Evolutionary conservation across 2,113 vertebrate genomes (phyloP), one percentile per base, ranked within the genome.

Genomic region (Xyrauchen texanus): DNA sequence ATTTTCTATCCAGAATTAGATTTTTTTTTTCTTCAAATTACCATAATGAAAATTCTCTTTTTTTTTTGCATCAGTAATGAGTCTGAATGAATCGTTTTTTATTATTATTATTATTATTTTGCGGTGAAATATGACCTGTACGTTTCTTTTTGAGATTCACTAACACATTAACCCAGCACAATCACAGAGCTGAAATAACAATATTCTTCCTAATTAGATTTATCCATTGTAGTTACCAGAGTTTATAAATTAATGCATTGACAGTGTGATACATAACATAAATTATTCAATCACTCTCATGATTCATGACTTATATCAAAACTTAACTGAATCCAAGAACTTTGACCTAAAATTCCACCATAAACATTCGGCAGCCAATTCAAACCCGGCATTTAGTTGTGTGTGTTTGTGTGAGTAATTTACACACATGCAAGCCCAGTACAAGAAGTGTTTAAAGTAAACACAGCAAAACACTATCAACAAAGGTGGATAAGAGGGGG

Each of bases 401-500:
- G 11, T 63, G 60, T 75, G 57, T 74, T 34, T 34, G 21, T 8
- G 45, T 11, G 74, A 3, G 13, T 78, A 8, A 60, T 34, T 34
- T 55, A 12, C 47, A 66, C 74, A 55, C 47, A n/a, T 12, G 46
- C 11, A 46, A 53, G 21, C 64, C 8, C 62, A 63, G 46, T 53
- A 21, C 73, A 51, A 58, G 21, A 21, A 5, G 11, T 76, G 74
- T 76, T 76, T 76, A 52, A 65, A 42, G 49, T 65, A 16, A 76
- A 66, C 49, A 76, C 62, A 76, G 21, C n/a, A 13, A 3, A 55
- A 49, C 2, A 66, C 74, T 4, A 12, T 76, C 74, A 76, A 76
- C 74, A 76, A 65, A 76, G 7, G 61, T 9, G 60, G 73, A 76
- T 76, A 61, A 78, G 68, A 78, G 62, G 42, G 58, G 51, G 61